Evolutionary conservation across 2,888 invertebrate species (phyloP), one percentile per base, ranked within the genome.

Genomic region (Horisme vitalbata): DNA sequence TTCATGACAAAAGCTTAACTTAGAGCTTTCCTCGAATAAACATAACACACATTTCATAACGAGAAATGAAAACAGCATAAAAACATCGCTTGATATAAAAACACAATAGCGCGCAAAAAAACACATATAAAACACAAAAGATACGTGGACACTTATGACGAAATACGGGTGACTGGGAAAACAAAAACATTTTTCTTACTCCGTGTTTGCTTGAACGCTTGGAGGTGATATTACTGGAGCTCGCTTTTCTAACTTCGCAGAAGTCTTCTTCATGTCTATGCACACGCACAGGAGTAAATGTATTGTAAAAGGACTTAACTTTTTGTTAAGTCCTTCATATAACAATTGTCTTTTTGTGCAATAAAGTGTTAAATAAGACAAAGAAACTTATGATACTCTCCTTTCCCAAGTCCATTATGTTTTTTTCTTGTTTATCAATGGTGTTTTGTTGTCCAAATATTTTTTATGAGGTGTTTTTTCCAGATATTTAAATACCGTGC

Each of bases 111-210:
- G 31, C 39, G 44, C 44, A 47, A 48, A 54, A 46, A 54, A 55
- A 51, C 49, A 51, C 52, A 50, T 49, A 53, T 53, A 56, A 49
- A 54, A 53, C 50, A 50, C 46, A 52, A 56, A 59, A 58, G 59
- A 67, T 63, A 66, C 53, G 58, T 65, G 65, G 59, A 68, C 61
- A 69, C 69, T 72, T 74, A 77, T 71, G 72, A 73, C 74, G 73
- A 74, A 73, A 75, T 69, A 70, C 73, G 71, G 57, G 69, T 72
- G 65, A 64, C 59, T 67, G 63, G 70, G 71, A 73, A 79, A 83
- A 83, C 79, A 85, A 85, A 83, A 86, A 77, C 80, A 84, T 83
- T 83, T 86, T 84, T 83, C 85, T 84, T 79, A 70, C 71, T 72
- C 75, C 73, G 74, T 87, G 83, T 86, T 86, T 85, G 80, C 85